Conservation (phyloP, 2,113 vertebrate genomes). For the Catharus bicknelli region DNA sequence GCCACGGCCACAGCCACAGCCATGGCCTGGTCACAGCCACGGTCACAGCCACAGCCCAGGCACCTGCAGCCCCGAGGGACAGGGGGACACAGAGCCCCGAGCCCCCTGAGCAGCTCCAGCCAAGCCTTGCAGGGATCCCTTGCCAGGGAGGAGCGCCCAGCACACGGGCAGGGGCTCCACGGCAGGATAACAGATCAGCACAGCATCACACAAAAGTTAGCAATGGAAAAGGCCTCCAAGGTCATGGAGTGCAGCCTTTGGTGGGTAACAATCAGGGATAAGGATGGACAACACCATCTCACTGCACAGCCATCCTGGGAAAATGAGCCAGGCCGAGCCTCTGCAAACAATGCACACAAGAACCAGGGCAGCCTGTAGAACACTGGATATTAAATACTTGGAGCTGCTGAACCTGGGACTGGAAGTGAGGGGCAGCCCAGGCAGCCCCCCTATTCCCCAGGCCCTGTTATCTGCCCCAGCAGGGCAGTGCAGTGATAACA, state of each 20-base stretch:
- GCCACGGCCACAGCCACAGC: no score
- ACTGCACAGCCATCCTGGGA: neutral
- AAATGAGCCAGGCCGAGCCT: neutral
- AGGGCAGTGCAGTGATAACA: slow-evolving; percentile 22
- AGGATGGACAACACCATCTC: rapidly evolving
- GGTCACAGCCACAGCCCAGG: no score
- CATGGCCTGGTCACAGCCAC: no score
- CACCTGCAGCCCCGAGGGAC: neutral
- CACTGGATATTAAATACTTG: rapidly evolving
- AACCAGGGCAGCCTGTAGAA: rapidly evolving
- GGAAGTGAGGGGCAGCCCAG: neutral
- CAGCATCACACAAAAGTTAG: rapidly evolving
- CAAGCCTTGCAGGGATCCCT: neutral
- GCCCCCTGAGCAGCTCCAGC: neutral
- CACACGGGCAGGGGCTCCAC: no score
- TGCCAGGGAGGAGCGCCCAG: no score
- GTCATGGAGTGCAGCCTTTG: neutral
- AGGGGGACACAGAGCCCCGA: neutral
- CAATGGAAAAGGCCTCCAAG: neutral
- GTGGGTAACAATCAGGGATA: neutral
- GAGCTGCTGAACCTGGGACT: neutral
- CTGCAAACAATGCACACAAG: neutral
- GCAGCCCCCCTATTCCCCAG: neutral
- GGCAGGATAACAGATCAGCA: no score
- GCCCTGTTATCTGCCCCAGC: neutral